Percentiles rank a stretch among this genome's conserved stretches.
phyloP scores from a whole-genome alignment of 1,140 invertebrate species.

The Magallana gigas region DNA sequence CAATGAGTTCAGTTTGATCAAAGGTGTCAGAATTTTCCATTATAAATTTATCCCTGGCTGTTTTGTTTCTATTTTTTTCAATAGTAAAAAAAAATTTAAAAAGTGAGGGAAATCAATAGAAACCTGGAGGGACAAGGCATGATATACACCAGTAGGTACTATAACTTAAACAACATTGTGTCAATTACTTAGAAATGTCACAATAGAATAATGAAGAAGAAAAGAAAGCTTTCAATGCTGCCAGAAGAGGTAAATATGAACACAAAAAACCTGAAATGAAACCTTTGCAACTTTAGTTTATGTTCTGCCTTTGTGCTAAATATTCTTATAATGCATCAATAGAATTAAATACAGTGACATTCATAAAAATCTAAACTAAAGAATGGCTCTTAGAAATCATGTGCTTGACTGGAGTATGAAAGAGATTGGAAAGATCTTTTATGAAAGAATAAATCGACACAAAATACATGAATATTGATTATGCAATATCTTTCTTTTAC shows the following conservation, averaged over 20 bases:
- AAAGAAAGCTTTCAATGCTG: background rate
- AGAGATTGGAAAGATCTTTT: conserved; percentile 17
- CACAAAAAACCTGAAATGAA: conserved; percentile 24
- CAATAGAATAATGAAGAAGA: background rate
- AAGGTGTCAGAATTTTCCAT: too few species aligned
- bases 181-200: background rate
- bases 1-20: too few species aligned
- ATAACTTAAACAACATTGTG: too few species aligned
- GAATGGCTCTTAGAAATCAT: conserved; percentile 7
- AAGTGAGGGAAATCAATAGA: too few species aligned
- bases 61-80: too few species aligned
- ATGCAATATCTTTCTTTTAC: conserved; percentile 46
- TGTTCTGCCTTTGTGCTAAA: background rate
- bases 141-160: too few species aligned
- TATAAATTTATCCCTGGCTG: too few species aligned
- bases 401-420: conserved; percentile 22
- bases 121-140: too few species aligned
- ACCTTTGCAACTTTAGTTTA: background rate
- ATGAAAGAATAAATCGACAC: background rate
- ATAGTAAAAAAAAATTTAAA: too few species aligned
- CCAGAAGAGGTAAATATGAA: background rate
- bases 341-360: conserved; percentile 24
- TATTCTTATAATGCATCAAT: background rate
- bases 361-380: conserved; percentile 27
- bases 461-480: conserved; percentile 32